Percentiles rank a stretch among this genome's conserved stretches.
Conservation (phyloP, 1,140 invertebrate species). For the Macrocentrus cingulum region DNA sequence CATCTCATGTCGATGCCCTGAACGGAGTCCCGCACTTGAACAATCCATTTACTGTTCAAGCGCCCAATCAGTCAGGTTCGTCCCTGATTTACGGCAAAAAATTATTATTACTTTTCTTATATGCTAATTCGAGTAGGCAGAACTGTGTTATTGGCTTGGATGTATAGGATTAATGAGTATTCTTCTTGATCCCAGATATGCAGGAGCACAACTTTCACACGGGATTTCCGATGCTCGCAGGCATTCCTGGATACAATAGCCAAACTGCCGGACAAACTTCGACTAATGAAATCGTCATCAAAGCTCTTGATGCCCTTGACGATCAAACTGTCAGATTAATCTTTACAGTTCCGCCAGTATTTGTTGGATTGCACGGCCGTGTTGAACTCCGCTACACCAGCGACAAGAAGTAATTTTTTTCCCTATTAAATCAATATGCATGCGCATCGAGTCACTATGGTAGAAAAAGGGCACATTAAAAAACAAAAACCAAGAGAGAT, state of each 20-base stretch:
- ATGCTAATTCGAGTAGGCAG: no score
- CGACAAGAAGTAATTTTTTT: conserved; percentile 67
- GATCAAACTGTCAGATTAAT: conserved; percentile 76
- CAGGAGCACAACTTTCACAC: conserved; percentile 39
- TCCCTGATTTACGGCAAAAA: conserved; percentile 29
- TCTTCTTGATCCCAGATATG: conserved; percentile 34
- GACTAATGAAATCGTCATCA: conserved; percentile 63
- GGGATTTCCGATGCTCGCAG: conserved; percentile 38
- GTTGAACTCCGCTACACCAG: conserved; percentile 81
- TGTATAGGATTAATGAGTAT: conserved; percentile 1
- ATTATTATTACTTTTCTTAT: no score
- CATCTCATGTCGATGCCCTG: conserved; percentile 47
- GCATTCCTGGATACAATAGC: conserved; percentile 36
- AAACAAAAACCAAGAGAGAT: no score
- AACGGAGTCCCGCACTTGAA: conserved; percentile 48
- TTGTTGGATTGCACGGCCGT: conserved; percentile 82
- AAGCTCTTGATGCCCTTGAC: conserved; percentile 73
- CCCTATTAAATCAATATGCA: no score
- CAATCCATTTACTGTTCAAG: conserved; percentile 47
- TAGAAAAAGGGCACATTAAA: no score
- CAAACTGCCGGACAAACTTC: conserved; percentile 34
- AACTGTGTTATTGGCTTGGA: no score
- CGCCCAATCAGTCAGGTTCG: conserved; percentile 57
- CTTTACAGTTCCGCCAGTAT: conserved; percentile 76
- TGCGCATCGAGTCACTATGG: no score